Conservation (phyloP, 2,113 vertebrate genomes). For the Phylloscopus whistleri region DNA sequence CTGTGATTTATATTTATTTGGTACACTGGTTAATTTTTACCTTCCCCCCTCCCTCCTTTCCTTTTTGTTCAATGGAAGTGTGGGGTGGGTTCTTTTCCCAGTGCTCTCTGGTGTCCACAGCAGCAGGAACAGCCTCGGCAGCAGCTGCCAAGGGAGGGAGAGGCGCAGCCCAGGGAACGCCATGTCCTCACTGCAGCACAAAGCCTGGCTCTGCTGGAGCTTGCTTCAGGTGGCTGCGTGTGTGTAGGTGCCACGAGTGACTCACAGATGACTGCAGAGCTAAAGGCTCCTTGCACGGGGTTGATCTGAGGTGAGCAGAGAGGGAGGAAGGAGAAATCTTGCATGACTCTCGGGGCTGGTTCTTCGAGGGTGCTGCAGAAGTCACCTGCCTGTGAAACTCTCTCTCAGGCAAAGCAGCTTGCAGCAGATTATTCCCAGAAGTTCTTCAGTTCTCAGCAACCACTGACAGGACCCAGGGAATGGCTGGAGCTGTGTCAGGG, state of each 20-base stretch:
- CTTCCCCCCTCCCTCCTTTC: rapidly evolving
- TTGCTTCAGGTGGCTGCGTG: background rate
- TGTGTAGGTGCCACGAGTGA: background rate
- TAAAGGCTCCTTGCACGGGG: background rate
- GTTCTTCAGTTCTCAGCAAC: background rate
- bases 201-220: background rate
- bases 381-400: background rate
- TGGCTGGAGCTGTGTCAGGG: rapidly evolving
- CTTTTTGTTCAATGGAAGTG: background rate
- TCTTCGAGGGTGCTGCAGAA: background rate
- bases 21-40: background rate
- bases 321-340: background rate
- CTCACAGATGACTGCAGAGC: background rate
- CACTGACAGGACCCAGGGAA: background rate
- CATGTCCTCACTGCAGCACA: background rate
- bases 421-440: background rate
- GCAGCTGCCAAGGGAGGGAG: background rate
- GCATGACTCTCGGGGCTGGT: background rate
- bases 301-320: background rate
- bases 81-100: background rate
- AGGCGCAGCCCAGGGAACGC: background rate
- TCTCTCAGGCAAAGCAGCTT: background rate
- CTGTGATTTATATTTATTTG: background rate
- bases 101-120: background rate
- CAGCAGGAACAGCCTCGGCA: background rate